Percentiles rank a stretch among this genome's conserved stretches.
phyloP scores from a whole-genome alignment of 1,140 invertebrate species.

The Nephila pilipes region DNA sequence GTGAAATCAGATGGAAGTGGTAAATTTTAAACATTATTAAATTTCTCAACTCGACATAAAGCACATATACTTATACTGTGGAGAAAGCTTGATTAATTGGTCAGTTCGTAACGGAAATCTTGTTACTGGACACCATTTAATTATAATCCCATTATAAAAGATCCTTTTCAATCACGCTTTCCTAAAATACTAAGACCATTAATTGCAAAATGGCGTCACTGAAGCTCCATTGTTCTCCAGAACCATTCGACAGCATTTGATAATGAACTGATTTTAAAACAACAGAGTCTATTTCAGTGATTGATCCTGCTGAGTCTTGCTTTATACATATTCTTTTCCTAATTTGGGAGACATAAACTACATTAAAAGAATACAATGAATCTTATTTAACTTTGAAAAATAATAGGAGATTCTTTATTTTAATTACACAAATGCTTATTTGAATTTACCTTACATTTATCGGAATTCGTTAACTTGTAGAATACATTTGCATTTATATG shows the following conservation, averaged over 20 bases:
- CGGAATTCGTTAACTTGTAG: neutral
- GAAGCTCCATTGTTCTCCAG: neutral
- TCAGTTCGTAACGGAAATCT: constrained; percentile 1
- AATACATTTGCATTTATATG: neutral
- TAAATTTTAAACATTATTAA: neutral
- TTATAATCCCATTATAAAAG: constrained; percentile 64
- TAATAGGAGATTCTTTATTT: neutral
- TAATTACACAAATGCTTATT: constrained; percentile 13
- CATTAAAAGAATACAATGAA: neutral
- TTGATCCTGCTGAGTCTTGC: constrained; percentile 34
- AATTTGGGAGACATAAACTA: neutral
- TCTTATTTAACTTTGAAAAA: neutral
- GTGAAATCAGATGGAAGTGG: neutral
- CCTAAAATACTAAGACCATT: constrained; percentile 19
- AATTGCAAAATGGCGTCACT: constrained; percentile 60
- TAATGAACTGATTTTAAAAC: constrained; percentile 53
- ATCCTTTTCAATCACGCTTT: constrained; percentile 40
- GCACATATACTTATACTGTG: neutral
- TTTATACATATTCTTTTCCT: neutral
- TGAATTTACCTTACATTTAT: neutral
- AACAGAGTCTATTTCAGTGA: constrained; percentile 21
- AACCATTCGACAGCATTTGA: constrained; percentile 34
- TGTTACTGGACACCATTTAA: constrained; percentile 52
- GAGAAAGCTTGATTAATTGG: constrained; percentile 4
- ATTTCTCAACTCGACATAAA: neutral